Base-by-base conservation (phyloP, 2,113 vertebrate genomes). In the zebrafish (Danio rerio) region DNA sequence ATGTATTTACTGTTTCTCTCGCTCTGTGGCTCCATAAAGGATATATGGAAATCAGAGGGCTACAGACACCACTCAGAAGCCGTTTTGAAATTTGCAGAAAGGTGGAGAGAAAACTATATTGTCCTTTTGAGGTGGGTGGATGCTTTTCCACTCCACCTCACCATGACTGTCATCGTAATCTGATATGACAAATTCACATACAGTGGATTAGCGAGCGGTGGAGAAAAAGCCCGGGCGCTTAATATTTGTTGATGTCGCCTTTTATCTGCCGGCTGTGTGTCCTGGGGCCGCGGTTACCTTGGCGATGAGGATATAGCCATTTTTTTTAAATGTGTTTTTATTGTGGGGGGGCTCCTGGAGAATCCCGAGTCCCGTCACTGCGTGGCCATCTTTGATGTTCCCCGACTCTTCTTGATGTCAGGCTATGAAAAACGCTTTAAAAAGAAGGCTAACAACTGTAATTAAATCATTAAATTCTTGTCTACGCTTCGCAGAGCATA, bases 391-490 rank as follows among this genome's bases (percentile, higher is more conserved):
- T 97, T 97, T 98, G 96, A 99, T 98, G 97, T 96, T 96, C 93
- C 93, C 92, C 92, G 94, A 96, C 96, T 98, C 97, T 31, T 31
- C 31, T 98, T 98, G 96, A 99, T 99, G 97, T 98, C 95, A 94
- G 96, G 96, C 97, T 98, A 96, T 98, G 97, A 98, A 98, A 99
- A 99, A 99, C 97, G 97, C 97, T 98, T 97, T 99, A 98, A 99
- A 98, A 98, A 97, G 96, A 96, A 95, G 95, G 95, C 96, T 99
- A 99, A 99, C 98, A 99, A 98, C 97, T 97, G 97, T 99, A 99
- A 99, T 99, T 99, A 99, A 99, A 99, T 99, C 98, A 99, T 99
- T 99, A 99, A 99, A 99, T 98, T 98, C 96, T 98, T 99, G 98
- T 98, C 96, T 98, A 96, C 93, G 96, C 96, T 98, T 97, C 96